These are phyloP conservation scores for Apteryx mantelli DNA, from an alignment of 2,113 vertebrate species.

Conservation along the genomic window DNA sequence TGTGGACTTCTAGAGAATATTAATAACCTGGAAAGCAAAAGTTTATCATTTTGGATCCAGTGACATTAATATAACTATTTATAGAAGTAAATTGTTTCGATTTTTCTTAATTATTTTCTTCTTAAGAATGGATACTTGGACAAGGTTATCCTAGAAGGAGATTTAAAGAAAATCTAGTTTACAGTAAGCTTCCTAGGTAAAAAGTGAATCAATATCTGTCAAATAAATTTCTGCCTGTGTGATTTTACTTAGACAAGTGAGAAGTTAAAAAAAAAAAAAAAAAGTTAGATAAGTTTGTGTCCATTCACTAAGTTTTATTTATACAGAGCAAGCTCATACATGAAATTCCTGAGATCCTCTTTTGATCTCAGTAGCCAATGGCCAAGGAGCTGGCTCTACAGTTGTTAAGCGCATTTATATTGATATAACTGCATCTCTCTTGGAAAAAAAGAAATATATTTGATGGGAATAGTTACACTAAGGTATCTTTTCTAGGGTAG, in stretches of 20 bases:
- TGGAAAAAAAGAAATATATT: not conserved
- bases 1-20: not conserved
- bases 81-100: not conserved
- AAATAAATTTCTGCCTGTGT: not conserved
- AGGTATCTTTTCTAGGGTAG: not conserved
- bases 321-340: not conserved
- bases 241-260: not conserved
- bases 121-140: not conserved
- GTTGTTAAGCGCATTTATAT: not conserved
- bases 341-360: not conserved
- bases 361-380: not conserved
- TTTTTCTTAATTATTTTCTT: not conserved
- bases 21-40: not conserved
- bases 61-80: not conserved
- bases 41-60: not conserved
- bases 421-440: not conserved
- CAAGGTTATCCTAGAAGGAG: not conserved
- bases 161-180: not conserved
- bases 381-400: not conserved
- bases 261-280: not conserved
- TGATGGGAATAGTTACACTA: not conserved
- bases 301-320: not conserved
- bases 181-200: not conserved
- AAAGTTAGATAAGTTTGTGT: not conserved
- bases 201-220: not conserved